Percentiles rank a stretch among this genome's conserved stretches.
phyloP scores from a whole-genome alignment of 2,113 vertebrate genomes.

The Oxyruncus cristatus region DNA sequence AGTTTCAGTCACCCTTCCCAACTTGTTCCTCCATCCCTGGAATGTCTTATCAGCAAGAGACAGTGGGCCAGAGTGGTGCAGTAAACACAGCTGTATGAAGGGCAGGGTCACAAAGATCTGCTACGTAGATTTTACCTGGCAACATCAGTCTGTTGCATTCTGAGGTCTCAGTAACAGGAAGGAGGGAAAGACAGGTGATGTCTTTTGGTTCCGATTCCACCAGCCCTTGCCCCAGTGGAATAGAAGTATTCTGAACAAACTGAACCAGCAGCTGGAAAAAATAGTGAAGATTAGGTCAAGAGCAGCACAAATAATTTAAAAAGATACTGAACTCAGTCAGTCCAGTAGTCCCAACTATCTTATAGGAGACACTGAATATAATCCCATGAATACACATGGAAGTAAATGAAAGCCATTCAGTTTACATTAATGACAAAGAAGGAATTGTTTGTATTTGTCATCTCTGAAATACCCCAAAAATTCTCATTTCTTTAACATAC shows the following conservation, averaged over 20 bases:
- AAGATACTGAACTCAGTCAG: neutral
- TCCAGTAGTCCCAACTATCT: neutral
- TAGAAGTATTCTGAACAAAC: constrained; percentile 98
- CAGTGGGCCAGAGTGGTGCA: neutral
- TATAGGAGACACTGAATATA: neutral
- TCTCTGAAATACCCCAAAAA: neutral
- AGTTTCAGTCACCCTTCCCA: neutral
- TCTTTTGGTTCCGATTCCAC: constrained; percentile 89
- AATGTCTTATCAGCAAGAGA: neutral
- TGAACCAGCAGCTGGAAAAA: constrained; percentile 93
- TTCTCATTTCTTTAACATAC: neutral
- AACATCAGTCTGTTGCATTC: constrained; percentile 89
- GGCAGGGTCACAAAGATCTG: neutral
- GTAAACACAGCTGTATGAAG: neutral
- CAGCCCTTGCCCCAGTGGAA: constrained; percentile 90
- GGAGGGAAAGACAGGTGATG: constrained; percentile 86
- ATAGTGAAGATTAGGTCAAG: constrained; percentile 32
- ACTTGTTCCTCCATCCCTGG: neutral
- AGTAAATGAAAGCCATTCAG: neutral
- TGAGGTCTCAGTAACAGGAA: constrained; percentile 83
- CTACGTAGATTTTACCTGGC: constrained; percentile 79
- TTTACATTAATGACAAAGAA: neutral
- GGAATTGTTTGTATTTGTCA: neutral
- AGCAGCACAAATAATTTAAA: neutral
- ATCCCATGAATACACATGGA: neutral